A percentile compares a stretch with the other conserved stretches of the same genome.
These are phyloP conservation scores for Seriola rivoliana DNA, from an alignment of 2,113 vertebrate genomes.

Conservation along the genomic window DNA sequence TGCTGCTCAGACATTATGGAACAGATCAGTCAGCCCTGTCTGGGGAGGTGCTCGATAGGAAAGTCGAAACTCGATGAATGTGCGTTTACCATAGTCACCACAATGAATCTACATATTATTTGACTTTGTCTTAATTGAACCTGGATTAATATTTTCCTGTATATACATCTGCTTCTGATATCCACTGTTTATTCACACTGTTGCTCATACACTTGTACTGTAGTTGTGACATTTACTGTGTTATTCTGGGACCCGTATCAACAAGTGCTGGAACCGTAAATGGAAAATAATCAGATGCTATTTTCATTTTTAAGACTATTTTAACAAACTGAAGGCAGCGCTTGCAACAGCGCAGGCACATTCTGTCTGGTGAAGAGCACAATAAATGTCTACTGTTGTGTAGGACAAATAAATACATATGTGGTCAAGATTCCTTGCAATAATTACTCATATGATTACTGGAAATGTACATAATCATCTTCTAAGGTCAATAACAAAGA, in stretches of 20 bases:
- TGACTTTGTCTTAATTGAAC: slow-evolving; percentile 51
- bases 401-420: background rate
- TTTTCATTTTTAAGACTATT: slow-evolving; percentile 28
- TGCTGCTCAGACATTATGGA: slow-evolving; percentile 53
- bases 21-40: slow-evolving; percentile 49
- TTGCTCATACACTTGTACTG: slow-evolving; percentile 21
- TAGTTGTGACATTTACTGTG: slow-evolving; percentile 52
- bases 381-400: background rate
- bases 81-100: slow-evolving; percentile 19
- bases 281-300: slow-evolving; percentile 45
- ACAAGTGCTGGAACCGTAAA: slow-evolving; percentile 36
- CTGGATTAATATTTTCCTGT: slow-evolving; percentile 50
- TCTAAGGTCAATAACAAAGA: slow-evolving; percentile 38
- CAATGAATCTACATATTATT: slow-evolving; percentile 52
- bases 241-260: slow-evolving; percentile 48
- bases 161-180: slow-evolving; percentile 67
- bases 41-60: slow-evolving; percentile 44
- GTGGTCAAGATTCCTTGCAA: slow-evolving; percentile 7
- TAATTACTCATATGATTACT: background rate
- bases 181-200: slow-evolving; percentile 34
- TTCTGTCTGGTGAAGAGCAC: background rate
- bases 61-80: slow-evolving; percentile 13
- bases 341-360: background rate
- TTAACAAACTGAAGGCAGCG: background rate
- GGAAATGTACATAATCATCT: background rate